phyloP scores from a whole-genome alignment of 2,888 invertebrate species.

The Steinernema carpocapsae region DNA sequence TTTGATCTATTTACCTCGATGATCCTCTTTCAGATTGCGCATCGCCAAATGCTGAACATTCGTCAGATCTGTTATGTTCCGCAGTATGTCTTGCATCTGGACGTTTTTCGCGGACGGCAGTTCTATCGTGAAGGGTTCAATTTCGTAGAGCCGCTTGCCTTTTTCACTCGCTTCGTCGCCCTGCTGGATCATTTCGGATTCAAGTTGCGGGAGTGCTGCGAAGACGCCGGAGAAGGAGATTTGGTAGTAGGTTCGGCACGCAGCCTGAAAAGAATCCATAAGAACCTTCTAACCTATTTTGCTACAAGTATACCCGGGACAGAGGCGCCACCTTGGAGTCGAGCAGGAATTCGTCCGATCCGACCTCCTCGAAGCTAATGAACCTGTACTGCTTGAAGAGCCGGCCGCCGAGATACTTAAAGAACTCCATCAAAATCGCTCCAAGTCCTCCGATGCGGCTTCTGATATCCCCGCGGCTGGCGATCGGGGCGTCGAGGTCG shows the following conservation, averaged over 20 bases:
- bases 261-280: no score
- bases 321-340: no score
- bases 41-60: conserved; percentile 4
- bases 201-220: not conserved
- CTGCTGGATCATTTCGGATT: not conserved
- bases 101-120: not conserved
- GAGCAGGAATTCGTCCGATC: not conserved
- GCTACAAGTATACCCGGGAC: not conserved
- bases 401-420: not conserved
- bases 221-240: not conserved
- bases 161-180: no score
- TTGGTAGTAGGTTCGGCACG: conserved; percentile 16
- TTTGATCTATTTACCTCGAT: not conserved
- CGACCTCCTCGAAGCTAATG: not conserved
- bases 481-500: not conserved
- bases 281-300: not conserved
- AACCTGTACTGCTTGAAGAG: not conserved
- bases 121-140: conserved; percentile 11
- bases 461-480: not conserved
- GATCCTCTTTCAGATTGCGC: conserved; percentile 13
- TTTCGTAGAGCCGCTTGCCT: not conserved
- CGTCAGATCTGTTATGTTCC: not conserved
- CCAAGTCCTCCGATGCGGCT: conserved; percentile 4
- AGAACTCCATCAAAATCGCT: not conserved
- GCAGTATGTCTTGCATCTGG: not conserved